phyloP scores from a whole-genome alignment of 2,888 invertebrate species.

The Aleiodes leptofemur region DNA sequence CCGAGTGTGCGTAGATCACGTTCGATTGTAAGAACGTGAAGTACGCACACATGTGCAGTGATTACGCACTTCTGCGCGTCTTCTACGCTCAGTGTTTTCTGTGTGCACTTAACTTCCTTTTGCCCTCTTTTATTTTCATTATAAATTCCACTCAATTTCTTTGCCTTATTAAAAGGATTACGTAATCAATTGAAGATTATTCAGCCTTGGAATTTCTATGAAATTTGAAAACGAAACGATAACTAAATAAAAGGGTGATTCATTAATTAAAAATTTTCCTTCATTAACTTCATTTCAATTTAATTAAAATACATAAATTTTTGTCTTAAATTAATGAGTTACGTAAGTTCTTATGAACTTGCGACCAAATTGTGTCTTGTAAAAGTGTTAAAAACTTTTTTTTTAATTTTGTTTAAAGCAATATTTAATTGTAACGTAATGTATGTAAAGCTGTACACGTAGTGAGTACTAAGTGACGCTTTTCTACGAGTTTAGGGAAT shows the following conservation, averaged over 20 bases:
- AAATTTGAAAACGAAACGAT: neutral
- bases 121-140: conserved; percentile 30
- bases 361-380: conserved; percentile 28
- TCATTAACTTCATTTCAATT: neutral
- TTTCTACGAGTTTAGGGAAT: conserved; percentile 15
- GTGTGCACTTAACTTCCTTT: no score
- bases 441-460: conserved; percentile 61
- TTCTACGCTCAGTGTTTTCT: no score
- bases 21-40: no score
- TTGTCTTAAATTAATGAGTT: neutral
- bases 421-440: conserved; percentile 65
- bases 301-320: neutral
- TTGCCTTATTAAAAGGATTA: conserved; percentile 33
- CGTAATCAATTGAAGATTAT: conserved; percentile 42
- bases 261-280: no score
- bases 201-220: neutral
- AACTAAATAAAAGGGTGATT: no score
- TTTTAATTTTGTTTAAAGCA: conserved; percentile 53
- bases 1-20: no score
- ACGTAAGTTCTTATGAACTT: conserved; percentile 34
- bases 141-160: conserved; percentile 23
- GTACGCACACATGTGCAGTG: no score
- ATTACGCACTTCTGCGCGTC: no score
- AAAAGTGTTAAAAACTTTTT: conserved; percentile 48
- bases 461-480: conserved; percentile 54